A percentile compares a stretch with the other conserved stretches of the same genome.
phyloP scores from a whole-genome alignment of 2,797 vertebrate species.

The Eidolon dupreanum region DNA sequence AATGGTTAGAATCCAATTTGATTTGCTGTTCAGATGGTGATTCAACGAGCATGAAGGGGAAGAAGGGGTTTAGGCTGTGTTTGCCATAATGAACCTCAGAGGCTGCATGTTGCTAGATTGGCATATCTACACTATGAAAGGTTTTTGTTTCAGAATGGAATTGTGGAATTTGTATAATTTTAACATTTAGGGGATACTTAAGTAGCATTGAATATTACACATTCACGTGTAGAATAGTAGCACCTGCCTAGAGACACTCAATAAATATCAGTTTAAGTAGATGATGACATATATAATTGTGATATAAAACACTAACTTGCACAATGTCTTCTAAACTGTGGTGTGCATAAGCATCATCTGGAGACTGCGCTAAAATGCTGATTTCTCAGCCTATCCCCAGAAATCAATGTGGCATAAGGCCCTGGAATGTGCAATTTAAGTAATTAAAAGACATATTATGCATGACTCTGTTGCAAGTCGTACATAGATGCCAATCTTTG shows the following conservation, averaged over 20 bases:
- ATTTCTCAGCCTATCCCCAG: background rate
- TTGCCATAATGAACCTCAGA: background rate
- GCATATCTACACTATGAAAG: background rate
- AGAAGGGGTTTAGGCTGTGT: accelerated
- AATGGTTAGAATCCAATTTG: slow-evolving; percentile 47
- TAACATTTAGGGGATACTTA: background rate
- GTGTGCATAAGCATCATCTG: background rate
- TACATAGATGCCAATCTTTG: background rate
- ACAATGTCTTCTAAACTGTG: background rate
- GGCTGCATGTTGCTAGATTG: background rate
- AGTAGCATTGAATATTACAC: background rate
- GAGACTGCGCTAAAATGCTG: background rate
- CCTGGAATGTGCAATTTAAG: background rate
- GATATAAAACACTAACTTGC: background rate
- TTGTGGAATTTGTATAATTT: background rate
- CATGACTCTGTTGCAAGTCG: background rate
- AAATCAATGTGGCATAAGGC: background rate
- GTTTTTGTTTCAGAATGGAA: background rate
- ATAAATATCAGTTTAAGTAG: background rate
- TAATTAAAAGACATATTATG: background rate
- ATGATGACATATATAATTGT: background rate
- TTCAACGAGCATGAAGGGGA: background rate
- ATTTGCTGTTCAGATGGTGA: slow-evolving; percentile 20
- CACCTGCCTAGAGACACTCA: background rate
- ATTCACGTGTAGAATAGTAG: background rate